Evolutionary conservation across 2,888 invertebrate genomes (phyloP), one percentile per base, ranked within the genome.

Genomic region (Myathropa florea): DNA sequence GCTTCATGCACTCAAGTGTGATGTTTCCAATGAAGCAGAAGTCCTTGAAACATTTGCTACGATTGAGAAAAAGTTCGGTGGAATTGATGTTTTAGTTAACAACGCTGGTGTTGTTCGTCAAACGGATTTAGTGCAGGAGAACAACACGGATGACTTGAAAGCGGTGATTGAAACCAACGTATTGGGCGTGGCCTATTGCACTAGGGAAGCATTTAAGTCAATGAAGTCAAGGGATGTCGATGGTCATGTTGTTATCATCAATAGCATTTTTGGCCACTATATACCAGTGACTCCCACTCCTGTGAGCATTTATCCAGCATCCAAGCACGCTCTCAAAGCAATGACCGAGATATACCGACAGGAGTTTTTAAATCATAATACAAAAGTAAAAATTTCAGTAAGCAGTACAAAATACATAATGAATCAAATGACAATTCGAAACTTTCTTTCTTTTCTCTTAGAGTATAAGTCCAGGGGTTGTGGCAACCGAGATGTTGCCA

Each of bases 1-100:
- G 18, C 91, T 94, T 18, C 91, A 93, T 81, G 91, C 94, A 2
- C 88, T 92, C 28, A 90, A 91, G 65, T 95, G 95, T 88, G 95
- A 95, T 89, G 90, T 95, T 0, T 91, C 92, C 1, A 93, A 93
- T 26, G 94, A 95, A 88, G 92, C 93, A 0, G 93, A 95, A 14
- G 94, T 95, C 28, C 83, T 93, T 21, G 90, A 90, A 21, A 92
- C 94, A 18, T 95, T 95, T 89, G 90, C 92, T n/a, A 93, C 92
- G 91, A 93, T 94, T 39, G 93, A 94, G 67, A 89, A 92, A 0
- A 91, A 93, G 33, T 89, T 94, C 0, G 95, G 94, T 0, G 94
- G 94, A 0, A 92, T 94, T 2, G 94, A 95, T 90, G 92, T 95
- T 0, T 91, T 95, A 39, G 90, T 95, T 0, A 95, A 95, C 89